phyloP scores from a whole-genome alignment of 2,888 invertebrate genomes.

The Rhopalosiphum nymphaeae region DNA sequence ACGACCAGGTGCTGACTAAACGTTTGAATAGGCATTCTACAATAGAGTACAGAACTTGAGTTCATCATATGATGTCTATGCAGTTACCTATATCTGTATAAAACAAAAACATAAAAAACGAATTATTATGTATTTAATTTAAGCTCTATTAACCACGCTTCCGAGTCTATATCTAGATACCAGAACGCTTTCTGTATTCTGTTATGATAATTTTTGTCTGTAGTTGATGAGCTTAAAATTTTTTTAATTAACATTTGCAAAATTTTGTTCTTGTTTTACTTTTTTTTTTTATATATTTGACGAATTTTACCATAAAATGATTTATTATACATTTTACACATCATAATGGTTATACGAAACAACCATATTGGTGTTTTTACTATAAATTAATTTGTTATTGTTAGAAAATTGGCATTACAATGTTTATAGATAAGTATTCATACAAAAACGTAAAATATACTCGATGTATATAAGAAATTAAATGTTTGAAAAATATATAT shows the following conservation, averaged over 20 bases:
- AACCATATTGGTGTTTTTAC: neutral
- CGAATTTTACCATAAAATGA: neutral
- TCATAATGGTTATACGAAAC: neutral
- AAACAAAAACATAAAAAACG: conserved; percentile 17
- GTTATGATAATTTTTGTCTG: neutral
- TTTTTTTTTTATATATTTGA: neutral
- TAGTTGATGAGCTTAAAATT: neutral
- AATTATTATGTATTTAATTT: neutral
- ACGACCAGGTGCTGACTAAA: neutral
- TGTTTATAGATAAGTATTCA: neutral
- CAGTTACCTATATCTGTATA: conserved; percentile 20
- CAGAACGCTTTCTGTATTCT: neutral
- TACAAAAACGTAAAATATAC: neutral
- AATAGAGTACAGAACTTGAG: conserved; percentile 10
- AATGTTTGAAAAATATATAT: neutral
- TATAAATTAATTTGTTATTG: neutral
- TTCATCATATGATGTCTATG: conserved; percentile 7
- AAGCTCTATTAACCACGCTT: conserved; percentile 32
- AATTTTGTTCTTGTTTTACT: neutral
- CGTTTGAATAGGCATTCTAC: neutral
- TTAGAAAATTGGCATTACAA: neutral
- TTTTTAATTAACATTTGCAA: neutral
- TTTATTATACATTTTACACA: neutral
- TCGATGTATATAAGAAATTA: neutral
- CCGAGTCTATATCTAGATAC: neutral